phyloP scores from a whole-genome alignment of 2,888 invertebrate species.

The Spisula solida region DNA sequence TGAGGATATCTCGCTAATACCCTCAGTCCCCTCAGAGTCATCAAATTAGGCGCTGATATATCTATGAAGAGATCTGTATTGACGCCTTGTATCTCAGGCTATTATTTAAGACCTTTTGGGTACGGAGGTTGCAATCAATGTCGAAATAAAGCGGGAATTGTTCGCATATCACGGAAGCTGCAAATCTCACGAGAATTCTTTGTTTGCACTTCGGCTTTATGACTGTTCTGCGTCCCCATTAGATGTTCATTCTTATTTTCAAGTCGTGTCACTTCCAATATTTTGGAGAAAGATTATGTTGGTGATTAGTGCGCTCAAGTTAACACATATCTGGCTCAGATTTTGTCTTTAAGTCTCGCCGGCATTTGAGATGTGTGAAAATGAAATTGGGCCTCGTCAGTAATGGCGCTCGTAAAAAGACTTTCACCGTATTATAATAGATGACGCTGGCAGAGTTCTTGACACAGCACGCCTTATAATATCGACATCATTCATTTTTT shows the following conservation, averaged over 20 bases:
- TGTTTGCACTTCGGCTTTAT: conserved; percentile 59
- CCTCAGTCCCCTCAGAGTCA: conserved; percentile 30
- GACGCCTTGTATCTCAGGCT: conserved; percentile 45
- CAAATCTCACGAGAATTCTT: conserved; percentile 60
- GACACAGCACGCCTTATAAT: background rate
- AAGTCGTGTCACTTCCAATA: conserved; percentile 50
- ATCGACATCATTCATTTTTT: background rate
- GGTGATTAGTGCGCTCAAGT: conserved; percentile 51
- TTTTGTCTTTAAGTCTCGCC: conserved; percentile 31
- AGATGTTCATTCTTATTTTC: conserved; percentile 42
- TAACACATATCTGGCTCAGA: conserved; percentile 47
- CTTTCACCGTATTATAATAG: background rate
- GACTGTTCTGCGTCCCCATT: conserved; percentile 50
- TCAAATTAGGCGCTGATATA: conserved; percentile 50
- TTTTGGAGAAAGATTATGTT: conserved; percentile 36
- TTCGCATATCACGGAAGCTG: conserved; percentile 48
- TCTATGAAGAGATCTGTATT: conserved; percentile 22
- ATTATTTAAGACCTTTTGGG: conserved; percentile 55
- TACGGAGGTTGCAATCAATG: conserved; percentile 50
- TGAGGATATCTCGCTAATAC: conserved; percentile 37
- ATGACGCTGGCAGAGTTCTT: background rate
- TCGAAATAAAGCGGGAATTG: conserved; percentile 48
- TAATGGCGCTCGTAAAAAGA: background rate
- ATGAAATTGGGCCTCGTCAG: conserved; percentile 12
- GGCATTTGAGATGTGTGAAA: conserved; percentile 23